Evolutionary conservation across 2,797 vertebrate genomes (phyloP), one percentile per base, ranked within the genome.

Genomic region (Ibycter americanus): DNA sequence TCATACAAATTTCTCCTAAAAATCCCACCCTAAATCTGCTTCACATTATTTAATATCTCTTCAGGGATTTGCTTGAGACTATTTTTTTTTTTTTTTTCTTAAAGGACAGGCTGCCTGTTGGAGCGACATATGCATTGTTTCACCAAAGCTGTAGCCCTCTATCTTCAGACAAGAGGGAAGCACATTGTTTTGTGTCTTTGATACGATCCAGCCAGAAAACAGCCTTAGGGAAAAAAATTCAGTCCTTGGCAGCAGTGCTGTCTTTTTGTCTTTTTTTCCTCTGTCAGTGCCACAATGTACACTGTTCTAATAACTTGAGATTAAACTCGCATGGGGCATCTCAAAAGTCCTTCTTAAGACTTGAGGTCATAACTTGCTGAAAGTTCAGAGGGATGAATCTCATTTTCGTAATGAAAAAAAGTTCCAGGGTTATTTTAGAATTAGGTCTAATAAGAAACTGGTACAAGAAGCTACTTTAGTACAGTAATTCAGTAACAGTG

Each of bases 401-500:
- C 92, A 91, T 88, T 96, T 97, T 92, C 9, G 4, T 96, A 89
- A 95, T 93, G 91, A 92, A 85, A 71, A 71, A 89, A 87, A 93
- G 76, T 96, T 91, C 49, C 85, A 95, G 94, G 92, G 87, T 96
- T 96, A 96, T 97, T 97, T 97, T 97, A 65, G 95, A 97, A 97
- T 90, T 96, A 96, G 96, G 96, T 97, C 96, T 97, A 74, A 90
- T 58, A 81, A 89, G 94, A 96, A 97, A 96, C 91, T 97, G 96
- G 96, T 96, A 95, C 96, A 97, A 92, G 90, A 89, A 95, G 79
- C 89, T 92, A 83, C 95, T 94, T 93, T 16, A 85, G 86, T 74
- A 38, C 89, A 87, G 78, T 80, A 68, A 92, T 94, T 92, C 80
- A 71, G 74, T 83, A 87, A 66, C 74, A 83, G 78, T 51, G 81